Evolutionary conservation across 2,113 vertebrate genomes (phyloP).

Genomic region (Anseranas semipalmata): DNA sequence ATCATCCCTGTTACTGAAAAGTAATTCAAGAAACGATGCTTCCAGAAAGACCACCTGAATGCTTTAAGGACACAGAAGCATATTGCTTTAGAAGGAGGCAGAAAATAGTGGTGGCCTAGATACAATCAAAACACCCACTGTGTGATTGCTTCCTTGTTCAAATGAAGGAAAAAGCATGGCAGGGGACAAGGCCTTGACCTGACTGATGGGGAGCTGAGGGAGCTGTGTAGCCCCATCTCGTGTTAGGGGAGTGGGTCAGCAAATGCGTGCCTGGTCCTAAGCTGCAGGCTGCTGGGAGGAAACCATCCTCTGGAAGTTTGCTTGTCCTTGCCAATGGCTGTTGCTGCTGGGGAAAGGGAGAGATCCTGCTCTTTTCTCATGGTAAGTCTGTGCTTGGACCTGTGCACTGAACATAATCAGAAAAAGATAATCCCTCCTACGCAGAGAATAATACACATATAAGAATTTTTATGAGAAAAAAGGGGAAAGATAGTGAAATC

Average conservation of each 20-base stretch:
- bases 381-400: background rate
- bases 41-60: background rate
- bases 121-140: conserved; percentile 19
- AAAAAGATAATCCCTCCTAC: background rate
- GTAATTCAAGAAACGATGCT: background rate
- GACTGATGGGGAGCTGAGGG: background rate
- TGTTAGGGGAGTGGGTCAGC: background rate
- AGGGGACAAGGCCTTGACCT: background rate
- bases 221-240: rapidly evolving
- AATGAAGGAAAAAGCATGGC: background rate
- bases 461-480: conserved; percentile 6
- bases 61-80: background rate
- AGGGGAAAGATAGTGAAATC: background rate
- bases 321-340: background rate
- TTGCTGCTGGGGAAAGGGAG: background rate
- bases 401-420: background rate
- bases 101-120: conserved; percentile 19
- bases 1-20: background rate
- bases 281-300: background rate
- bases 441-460: background rate
- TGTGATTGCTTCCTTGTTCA: background rate
- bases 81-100: background rate
- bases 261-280: background rate
- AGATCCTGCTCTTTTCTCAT: background rate
- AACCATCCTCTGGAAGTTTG: background rate